Evolutionary conservation across 2,797 vertebrate genomes (phyloP).

Genomic region (Orestias chungarensis): DNA sequence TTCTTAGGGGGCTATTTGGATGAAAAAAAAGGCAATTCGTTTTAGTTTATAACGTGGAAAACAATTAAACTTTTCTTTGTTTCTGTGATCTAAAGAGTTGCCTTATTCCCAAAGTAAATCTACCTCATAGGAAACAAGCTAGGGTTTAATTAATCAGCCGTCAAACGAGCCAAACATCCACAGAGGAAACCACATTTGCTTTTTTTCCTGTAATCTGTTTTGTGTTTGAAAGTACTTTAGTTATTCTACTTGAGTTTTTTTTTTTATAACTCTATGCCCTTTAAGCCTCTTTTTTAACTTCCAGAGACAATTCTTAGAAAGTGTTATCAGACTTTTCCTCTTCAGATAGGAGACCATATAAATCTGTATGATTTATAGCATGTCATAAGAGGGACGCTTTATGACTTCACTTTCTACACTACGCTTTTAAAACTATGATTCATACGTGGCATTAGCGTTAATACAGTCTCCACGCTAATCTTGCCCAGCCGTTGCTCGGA

Average conservation of each 20-base stretch:
- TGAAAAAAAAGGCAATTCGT: neutral
- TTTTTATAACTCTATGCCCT: neutral
- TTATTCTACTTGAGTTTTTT: neutral
- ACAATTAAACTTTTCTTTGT: neutral
- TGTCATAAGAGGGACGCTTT: neutral
- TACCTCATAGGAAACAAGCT: neutral
- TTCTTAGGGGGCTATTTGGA: neutral
- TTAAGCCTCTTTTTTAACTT: no score
- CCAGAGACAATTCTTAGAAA: neutral
- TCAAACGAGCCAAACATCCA: neutral
- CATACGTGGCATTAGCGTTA: neutral
- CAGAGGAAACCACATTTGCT: neutral
- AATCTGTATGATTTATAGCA: neutral
- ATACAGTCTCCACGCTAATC: neutral
- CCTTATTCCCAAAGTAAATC: neutral
- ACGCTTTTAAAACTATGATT: neutral
- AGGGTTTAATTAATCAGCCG: neutral
- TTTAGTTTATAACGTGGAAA: neutral
- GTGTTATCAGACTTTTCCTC: neutral
- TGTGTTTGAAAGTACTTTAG: no score
- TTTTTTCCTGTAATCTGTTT: no score
- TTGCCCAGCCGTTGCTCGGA: neutral
- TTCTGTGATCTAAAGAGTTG: neutral
- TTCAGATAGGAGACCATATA: neutral
- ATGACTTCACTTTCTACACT: neutral